Evolutionary conservation across 35 echinoderm and acorn worm species (phyloP).

Genomic region (Apostichopus californicus): DNA sequence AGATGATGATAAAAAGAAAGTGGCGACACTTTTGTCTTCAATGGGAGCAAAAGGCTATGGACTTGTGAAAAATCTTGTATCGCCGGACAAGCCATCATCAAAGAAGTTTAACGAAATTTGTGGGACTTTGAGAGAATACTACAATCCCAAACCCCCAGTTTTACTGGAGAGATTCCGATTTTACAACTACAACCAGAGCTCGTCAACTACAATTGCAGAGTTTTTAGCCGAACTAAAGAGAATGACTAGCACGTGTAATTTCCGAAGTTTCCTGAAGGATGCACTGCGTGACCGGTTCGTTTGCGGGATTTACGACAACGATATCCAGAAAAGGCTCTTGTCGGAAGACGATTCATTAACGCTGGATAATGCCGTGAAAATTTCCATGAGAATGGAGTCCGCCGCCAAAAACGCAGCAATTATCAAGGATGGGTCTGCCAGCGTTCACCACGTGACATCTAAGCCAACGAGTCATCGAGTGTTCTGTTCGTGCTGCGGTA

Average conservation of each 20-base stretch:
- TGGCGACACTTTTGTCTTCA: constrained; percentile 10
- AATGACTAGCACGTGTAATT: constrained; percentile 11
- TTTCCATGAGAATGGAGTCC: constrained; percentile 35
- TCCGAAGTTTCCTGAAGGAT: not conserved
- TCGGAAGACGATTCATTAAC: not conserved
- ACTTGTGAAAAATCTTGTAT: constrained; percentile 18
- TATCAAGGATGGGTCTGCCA: not conserved
- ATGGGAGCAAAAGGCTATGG: constrained; percentile 43
- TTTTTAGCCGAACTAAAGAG: constrained; percentile 1
- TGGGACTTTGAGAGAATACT: not conserved
- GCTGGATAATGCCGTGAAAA: constrained; percentile 32
- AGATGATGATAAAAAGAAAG: constrained; percentile 28
- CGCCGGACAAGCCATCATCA: not conserved
- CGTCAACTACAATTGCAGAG: not conserved
- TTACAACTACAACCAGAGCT: not conserved
- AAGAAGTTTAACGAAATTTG: constrained; percentile 10
- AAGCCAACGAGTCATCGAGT: not conserved
- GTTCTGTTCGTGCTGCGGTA: constrained; percentile 22
- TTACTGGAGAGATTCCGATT: constrained; percentile 17
- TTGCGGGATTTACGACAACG: not conserved
- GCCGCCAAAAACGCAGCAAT: constrained; percentile 15
- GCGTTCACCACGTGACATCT: not conserved
- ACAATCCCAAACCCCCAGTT: constrained; percentile 39
- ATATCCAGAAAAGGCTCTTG: constrained; percentile 31
- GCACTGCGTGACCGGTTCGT: constrained; percentile 28